Percentiles rank a stretch among this genome's conserved stretches.
phyloP scores from a whole-genome alignment of 2,888 invertebrate genomes.

The Fragum whitleyi region DNA sequence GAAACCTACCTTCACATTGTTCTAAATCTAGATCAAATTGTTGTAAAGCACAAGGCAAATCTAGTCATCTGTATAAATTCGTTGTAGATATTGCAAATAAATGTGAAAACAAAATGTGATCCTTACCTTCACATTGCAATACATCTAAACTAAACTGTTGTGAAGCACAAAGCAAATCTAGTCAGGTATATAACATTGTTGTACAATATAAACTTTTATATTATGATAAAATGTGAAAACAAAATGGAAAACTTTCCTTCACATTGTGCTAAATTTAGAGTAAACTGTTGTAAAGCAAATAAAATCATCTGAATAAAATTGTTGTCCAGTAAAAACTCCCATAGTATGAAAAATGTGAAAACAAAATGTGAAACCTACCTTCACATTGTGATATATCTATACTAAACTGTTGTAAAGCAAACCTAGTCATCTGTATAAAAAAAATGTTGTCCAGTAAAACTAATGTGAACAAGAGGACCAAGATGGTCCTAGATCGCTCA shows the following conservation, averaged over 20 bases:
- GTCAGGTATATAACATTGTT: conserved; percentile 90
- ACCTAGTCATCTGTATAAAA: conserved; percentile 93
- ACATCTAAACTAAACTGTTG: conserved; percentile 97
- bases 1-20: conserved; percentile 83
- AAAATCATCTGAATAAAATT: conserved; percentile 91
- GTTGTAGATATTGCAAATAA: no score
- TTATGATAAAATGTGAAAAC: no score
- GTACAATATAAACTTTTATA: conserved; percentile 85
- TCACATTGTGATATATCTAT: conserved; percentile 95
- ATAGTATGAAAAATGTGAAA: no score
- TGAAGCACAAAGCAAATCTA: conserved; percentile 95
- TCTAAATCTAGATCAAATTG: conserved; percentile 96
- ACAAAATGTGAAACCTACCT: neutral
- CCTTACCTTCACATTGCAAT: conserved; percentile 91
- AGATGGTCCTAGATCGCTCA: no score
- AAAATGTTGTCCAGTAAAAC: conserved; percentile 86
- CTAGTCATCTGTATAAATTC: conserved; percentile 91
- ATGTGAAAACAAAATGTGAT: neutral
- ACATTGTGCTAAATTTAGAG: conserved; percentile 97
- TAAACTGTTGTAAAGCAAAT: conserved; percentile 95
- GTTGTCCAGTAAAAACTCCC: conserved; percentile 87
- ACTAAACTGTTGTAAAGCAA: conserved; percentile 95
- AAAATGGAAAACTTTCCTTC: conserved; percentile 34
- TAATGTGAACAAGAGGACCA: no score
- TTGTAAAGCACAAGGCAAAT: conserved; percentile 96